These are phyloP conservation scores for Psittacula derbiana DNA, from an alignment of 2,797 vertebrate species.

Conservation along the genomic window DNA sequence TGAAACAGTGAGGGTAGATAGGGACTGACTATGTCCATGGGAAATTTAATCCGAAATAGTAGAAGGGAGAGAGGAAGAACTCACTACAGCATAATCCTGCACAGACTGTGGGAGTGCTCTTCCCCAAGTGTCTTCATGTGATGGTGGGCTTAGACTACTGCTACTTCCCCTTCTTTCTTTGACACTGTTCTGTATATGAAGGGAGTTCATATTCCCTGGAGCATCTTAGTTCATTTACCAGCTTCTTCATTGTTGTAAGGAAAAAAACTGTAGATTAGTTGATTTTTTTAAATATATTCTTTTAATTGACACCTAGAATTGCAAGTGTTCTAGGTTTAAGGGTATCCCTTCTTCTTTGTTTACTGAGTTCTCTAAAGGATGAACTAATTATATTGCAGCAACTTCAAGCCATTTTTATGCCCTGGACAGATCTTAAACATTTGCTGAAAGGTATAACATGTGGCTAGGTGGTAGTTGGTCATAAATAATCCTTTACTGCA, in stretches of 20 bases:
- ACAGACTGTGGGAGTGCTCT: neutral
- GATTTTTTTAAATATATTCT: neutral
- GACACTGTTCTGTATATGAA: neutral
- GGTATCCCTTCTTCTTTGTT: neutral
- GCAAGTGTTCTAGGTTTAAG: neutral
- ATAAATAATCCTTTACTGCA: neutral
- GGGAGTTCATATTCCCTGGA: neutral
- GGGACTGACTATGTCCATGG: neutral
- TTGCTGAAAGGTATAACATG: neutral
- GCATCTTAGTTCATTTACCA: neutral
- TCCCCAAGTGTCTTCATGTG: neutral
- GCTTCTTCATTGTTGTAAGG: neutral
- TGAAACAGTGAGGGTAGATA: neutral
- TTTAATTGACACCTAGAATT: neutral
- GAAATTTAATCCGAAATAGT: neutral
- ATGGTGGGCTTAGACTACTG: neutral
- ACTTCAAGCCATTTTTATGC: neutral
- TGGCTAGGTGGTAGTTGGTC: neutral
- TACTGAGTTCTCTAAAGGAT: neutral
- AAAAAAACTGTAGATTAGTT: neutral
- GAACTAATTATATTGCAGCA: neutral
- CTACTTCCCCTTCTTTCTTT: neutral
- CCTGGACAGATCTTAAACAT: neutral
- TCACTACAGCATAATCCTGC: neutral
- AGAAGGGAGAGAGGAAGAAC: neutral